A percentile compares a stretch with the other conserved stretches of the same genome.
Evolutionary conservation across 1,140 invertebrate species (phyloP).

Genomic region (Zaprionus taronus): DNA sequence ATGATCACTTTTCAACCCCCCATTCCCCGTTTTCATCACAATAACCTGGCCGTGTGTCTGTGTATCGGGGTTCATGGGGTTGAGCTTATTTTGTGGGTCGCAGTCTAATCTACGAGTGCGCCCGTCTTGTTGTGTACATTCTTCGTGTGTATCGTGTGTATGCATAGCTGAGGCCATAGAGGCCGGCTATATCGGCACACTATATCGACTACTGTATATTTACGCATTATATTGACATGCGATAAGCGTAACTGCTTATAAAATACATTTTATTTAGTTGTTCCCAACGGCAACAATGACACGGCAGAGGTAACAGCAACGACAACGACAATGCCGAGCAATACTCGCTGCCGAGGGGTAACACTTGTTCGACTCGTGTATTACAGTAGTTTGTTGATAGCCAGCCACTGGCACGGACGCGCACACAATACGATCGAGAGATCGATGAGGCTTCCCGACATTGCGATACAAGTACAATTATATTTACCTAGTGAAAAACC

Average conservation of each 20-base stretch:
- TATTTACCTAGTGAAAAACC: conserved; percentile 56
- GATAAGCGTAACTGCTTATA: conserved; percentile 82
- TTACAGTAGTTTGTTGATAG: conserved; percentile 82
- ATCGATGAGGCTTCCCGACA: conserved; percentile 51
- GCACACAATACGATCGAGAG: conserved; percentile 46
- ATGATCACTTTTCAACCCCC: conserved; percentile 16
- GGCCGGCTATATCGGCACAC: conserved; percentile 59
- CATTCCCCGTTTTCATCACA: not conserved
- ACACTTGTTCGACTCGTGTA: conserved; percentile 81
- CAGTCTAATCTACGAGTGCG: conserved; percentile 46
- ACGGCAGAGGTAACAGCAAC: conserved; percentile 18
- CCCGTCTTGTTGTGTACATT: conserved; percentile 17
- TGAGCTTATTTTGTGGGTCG: conserved; percentile 13
- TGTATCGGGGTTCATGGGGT: not conserved
- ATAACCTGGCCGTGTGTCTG: not conserved
- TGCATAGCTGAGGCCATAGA: conserved; percentile 53
- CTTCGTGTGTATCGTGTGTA: conserved; percentile 25
- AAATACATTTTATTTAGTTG: conserved; percentile 81
- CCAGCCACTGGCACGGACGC: conserved; percentile 64
- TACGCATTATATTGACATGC: conserved; percentile 82
- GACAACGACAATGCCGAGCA: conserved; percentile 29
- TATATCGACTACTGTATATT: conserved; percentile 82
- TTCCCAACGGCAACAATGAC: conserved; percentile 40
- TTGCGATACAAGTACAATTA: conserved; percentile 16
- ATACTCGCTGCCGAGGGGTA: conserved; percentile 56